Base-by-base conservation (phyloP, 2,888 invertebrate genomes). In the Eremobia ochroleuca region DNA sequence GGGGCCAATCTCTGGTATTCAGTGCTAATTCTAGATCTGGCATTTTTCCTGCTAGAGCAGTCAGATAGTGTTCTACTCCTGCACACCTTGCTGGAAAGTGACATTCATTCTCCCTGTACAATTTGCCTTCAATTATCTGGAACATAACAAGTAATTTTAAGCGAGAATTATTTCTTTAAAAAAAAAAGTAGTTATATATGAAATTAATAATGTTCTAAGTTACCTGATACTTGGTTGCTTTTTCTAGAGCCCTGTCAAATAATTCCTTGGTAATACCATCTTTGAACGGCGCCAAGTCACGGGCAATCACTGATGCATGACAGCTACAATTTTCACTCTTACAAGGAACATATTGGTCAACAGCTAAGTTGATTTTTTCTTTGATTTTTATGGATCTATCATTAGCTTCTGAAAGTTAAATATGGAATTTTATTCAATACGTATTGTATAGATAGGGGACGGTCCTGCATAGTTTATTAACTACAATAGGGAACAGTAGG, bases 1-100 rank as follows among this genome's bases (percentile, higher is more conserved):
- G 99, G 6, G 99, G 99, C 98, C 99, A 99, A 95, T 99, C 99
- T 78, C 99, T 97, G 0, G 98, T 98, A 92, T 99, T 99, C 34
- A 99, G 94, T 25, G 99, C 97, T 81, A 99, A 95, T 93, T 99
- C 99, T 96, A 98, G 97, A 92, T 99, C 97, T 0, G 98, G 98
- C 72, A 99, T 93, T 82, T 98, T 97, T 11, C 97, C 93, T 62
- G 98, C 97, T 9, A 99, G 89, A 89, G 97, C 97, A 74, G 97
- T 94, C 34, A 99, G 93, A 92, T 99, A 99, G 94, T 99, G 98
- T 94, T 99, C 99, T 46, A 99, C 97, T 21, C 99, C 99, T 80
- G 98, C 97, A 94, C 99, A 99, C 87, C 99, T 97, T 25, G 99
- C 98, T 58, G 99, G 99, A 94, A 99, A 99, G 97, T 99, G 98